phyloP scores from a whole-genome alignment of 2,888 invertebrate genomes.

The Drosophila nr. perissopoda region DNA sequence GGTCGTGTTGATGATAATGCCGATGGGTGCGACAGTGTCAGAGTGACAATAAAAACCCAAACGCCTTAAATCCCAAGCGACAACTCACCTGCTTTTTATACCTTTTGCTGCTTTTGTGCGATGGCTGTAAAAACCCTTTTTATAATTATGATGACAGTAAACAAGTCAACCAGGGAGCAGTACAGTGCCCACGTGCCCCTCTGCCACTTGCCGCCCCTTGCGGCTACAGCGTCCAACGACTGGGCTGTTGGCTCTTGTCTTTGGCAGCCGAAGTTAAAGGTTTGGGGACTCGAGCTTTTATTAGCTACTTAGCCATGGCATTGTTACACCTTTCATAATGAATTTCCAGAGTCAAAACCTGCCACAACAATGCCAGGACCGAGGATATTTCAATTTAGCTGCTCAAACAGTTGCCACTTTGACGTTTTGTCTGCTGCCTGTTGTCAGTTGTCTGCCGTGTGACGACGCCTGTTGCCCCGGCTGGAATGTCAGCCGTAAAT shows the following conservation, averaged over 20 bases:
- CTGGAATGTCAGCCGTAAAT: constrained; percentile 74
- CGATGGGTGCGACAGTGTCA: constrained; percentile 44
- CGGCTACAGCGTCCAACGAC: constrained; percentile 11
- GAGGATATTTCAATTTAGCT: constrained; percentile 78
- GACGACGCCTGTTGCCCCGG: constrained; percentile 51
- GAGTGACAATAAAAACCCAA: constrained; percentile 57
- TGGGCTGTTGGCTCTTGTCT: constrained; percentile 45
- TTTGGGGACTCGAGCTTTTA: constrained; percentile 64
- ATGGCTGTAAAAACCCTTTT: constrained; percentile 73
- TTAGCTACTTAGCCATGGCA: constrained; percentile 74
- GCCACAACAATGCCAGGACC: constrained; percentile 72
- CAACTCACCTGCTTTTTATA: constrained; percentile 67
- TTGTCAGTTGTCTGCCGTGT: constrained; percentile 33
- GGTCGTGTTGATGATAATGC: constrained; percentile 62
- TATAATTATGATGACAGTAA: constrained; percentile 80
- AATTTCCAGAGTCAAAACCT: constrained; percentile 51
- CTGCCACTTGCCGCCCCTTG: not conserved
- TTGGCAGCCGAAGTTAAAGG: constrained; percentile 27
- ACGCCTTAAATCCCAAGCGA: constrained; percentile 41
- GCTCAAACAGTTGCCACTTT: constrained; percentile 78
- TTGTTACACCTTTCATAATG: constrained; percentile 77
- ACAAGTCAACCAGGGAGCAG: constrained; percentile 58
- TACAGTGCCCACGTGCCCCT: not conserved
- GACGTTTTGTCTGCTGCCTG: constrained; percentile 64
- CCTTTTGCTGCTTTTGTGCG: constrained; percentile 50